phyloP scores from a whole-genome alignment of 2,113 vertebrate species.

The Oenanthe oenanthe region DNA sequence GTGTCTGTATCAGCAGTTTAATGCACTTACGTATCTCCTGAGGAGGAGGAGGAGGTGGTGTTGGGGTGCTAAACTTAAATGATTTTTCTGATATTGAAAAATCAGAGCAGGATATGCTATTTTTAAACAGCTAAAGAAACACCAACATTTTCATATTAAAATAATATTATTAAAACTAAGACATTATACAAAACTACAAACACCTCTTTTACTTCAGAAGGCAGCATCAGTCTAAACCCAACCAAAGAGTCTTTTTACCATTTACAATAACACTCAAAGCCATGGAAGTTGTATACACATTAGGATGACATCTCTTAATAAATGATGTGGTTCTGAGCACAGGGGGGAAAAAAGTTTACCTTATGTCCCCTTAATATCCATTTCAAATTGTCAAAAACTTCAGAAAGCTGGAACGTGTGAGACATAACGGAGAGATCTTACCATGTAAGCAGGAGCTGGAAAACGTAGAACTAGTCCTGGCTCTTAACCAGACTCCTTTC shows the following conservation, averaged over 20 bases:
- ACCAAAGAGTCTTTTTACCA: conserved; percentile 19
- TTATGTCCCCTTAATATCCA: conserved; percentile 43
- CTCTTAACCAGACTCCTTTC: not conserved
- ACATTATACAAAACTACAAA: conserved; percentile 9
- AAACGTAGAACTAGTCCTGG: not conserved
- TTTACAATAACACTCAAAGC: conserved; percentile 63
- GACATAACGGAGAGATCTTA: not conserved
- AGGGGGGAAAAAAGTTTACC: conserved; percentile 9
- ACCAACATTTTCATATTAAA: not conserved
- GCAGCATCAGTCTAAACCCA: not conserved
- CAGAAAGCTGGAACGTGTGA: conserved; percentile 29
- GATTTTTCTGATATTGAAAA: not conserved
- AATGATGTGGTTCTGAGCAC: conserved; percentile 55
- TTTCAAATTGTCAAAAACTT: conserved; percentile 57
- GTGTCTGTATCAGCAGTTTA: not conserved
- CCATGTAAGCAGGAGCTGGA: conserved; percentile 31
- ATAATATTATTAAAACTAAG: conserved; percentile 8
- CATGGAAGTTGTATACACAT: conserved; percentile 47
- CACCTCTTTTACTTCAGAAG: conserved; percentile 23
- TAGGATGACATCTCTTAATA: conserved; percentile 54
- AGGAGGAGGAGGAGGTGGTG: too few relatives aligned
- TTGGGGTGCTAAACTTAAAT: not conserved
- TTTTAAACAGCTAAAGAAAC: not conserved
- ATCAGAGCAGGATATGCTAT: not conserved
- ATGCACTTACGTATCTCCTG: not conserved